Conservation (phyloP, 2,888 invertebrate species). For the Archips xylosteana region DNA sequence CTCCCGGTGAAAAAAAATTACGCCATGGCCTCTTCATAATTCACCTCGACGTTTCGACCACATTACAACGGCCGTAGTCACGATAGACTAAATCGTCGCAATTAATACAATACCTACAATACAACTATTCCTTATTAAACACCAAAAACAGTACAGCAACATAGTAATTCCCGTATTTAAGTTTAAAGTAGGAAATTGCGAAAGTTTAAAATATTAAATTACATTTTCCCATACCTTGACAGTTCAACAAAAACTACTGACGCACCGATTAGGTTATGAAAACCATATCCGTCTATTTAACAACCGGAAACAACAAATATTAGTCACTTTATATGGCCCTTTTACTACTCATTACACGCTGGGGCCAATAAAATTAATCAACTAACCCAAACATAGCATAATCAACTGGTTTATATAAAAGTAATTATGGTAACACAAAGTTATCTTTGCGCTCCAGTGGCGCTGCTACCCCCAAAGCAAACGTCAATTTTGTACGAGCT, state of each 20-base stretch:
- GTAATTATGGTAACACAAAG: background rate
- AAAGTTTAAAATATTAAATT: background rate
- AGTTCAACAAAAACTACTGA: background rate
- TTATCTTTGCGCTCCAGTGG: background rate
- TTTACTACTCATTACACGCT: constrained; percentile 21
- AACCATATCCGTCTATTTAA: constrained; percentile 16
- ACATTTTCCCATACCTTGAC: background rate
- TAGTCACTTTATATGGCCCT: constrained; percentile 28
- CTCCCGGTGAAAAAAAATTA: too few species aligned
- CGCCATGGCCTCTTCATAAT: too few species aligned
- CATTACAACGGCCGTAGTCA: too few species aligned
- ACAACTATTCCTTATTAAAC: too few species aligned
- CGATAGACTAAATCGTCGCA: too few species aligned
- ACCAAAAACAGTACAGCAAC: too few species aligned
- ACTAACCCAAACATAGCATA: background rate
- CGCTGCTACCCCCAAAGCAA: background rate
- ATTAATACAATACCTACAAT: too few species aligned
- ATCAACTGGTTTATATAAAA: background rate
- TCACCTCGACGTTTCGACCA: too few species aligned
- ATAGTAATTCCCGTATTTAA: too few species aligned
- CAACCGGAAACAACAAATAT: constrained; percentile 21
- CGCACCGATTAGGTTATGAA: constrained; percentile 13
- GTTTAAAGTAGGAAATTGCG: background rate
- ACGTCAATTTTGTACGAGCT: background rate
- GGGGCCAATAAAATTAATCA: constrained; percentile 20